Conservation (phyloP, 1,140 invertebrate species). For the Tetramorium simillimum region DNA sequence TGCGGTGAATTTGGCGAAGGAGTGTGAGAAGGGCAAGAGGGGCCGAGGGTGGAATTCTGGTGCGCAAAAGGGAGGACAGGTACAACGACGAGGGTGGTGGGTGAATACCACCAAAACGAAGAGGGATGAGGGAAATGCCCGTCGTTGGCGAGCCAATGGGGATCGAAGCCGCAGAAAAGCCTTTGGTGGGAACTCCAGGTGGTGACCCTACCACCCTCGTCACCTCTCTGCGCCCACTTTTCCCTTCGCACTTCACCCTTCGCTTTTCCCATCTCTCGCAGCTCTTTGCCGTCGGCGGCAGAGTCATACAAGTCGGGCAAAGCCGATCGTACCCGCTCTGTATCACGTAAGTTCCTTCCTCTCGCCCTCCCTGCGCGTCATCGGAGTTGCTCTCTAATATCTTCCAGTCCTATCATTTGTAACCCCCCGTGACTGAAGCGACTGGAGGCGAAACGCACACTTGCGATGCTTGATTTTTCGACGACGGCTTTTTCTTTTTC, state of each 20-base stretch:
- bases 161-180: conserved; percentile 66
- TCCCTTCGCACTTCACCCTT: neutral
- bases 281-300: conserved; percentile 27
- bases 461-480: conserved; percentile 30
- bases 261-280: neutral
- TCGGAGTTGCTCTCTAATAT: conserved; percentile 40
- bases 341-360: conserved; percentile 21
- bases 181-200: conserved; percentile 26
- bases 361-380: neutral
- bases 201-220: conserved; percentile 29
- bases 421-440: neutral
- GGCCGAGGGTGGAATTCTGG: neutral
- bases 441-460: neutral
- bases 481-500: neutral
- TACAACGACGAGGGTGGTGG: conserved; percentile 34
- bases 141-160: conserved; percentile 61
- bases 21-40: neutral
- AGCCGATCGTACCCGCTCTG: conserved; percentile 34
- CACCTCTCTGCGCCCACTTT: conserved; percentile 33
- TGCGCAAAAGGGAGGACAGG: conserved; percentile 45
- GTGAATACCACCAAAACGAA: conserved; percentile 28
- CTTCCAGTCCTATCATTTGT: conserved; percentile 32
- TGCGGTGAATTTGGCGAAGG: neutral
- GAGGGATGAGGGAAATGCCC: conserved; percentile 47
- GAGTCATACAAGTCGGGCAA: conserved; percentile 58